Percentiles rank a stretch among this genome's conserved stretches.
These are phyloP conservation scores for Drosophila bunnanda DNA, from an alignment of 2,888 invertebrate genomes.

Conservation along the genomic window DNA sequence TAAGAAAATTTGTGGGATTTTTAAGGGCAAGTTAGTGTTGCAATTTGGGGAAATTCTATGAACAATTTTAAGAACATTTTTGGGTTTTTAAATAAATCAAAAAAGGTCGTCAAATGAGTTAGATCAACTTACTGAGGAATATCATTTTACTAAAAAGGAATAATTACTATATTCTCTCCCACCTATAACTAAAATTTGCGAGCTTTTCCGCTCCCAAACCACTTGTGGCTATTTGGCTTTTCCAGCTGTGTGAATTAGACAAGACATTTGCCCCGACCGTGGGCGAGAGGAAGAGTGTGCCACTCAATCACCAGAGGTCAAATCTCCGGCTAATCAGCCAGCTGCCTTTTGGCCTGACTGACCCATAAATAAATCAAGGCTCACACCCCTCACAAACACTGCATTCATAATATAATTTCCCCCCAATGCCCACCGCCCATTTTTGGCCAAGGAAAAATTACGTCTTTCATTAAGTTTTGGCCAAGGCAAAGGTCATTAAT, in stretches of 20 bases:
- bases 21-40: neutral
- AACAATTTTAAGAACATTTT: neutral
- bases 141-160: neutral
- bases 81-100: neutral
- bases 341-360: slow-evolving; percentile 52
- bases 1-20: neutral
- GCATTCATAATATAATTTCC: slow-evolving; percentile 37
- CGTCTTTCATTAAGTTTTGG: slow-evolving; percentile 82
- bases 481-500: slow-evolving; percentile 80
- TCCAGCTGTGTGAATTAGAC: slow-evolving; percentile 66
- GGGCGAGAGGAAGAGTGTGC: neutral
- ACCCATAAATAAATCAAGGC: slow-evolving; percentile 74
- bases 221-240: slow-evolving; percentile 29
- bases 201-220: slow-evolving; percentile 9
- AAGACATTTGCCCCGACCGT: slow-evolving; percentile 54
- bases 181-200: neutral
- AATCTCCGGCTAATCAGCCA: slow-evolving; percentile 66
- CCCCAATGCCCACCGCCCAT: neutral
- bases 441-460: slow-evolving; percentile 63
- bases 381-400: slow-evolving; percentile 33
- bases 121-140: neutral
- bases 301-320: slow-evolving; percentile 67
- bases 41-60: neutral
- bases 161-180: too few relatives aligned
- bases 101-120: neutral